Evolutionary conservation across 2,797 vertebrate genomes (phyloP), one percentile per base, ranked within the genome.

Genomic region (Coilia nasus): DNA sequence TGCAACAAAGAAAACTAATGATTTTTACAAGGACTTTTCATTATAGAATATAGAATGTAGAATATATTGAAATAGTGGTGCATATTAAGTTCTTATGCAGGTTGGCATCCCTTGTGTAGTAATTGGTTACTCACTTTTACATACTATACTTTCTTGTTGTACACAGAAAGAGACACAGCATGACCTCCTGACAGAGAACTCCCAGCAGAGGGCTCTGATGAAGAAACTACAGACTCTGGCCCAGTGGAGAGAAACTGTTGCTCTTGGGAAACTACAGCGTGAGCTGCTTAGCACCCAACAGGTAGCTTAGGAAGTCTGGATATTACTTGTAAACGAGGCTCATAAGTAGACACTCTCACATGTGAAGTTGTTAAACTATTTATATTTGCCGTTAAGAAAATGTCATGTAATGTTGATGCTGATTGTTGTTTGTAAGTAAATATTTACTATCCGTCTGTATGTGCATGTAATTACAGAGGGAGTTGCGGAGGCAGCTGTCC

Each of bases 201-300:
- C 25, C 44, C 86, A 85, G 56, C 89, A 96, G 88, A 86, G 85
- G 0, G 78, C 91, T 50, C 87, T 96, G 86, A 83, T 95, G 60
- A 85, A 91, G 88, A 94, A 96, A 84, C 81, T 92, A 78, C 95
- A 91, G 91, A 90, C 91, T 82, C 89, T 96, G 87, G 91, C 85
- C 59, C 47, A 28, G 57, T 96, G 96, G 95, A 95, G 92, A 87
- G 87, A 93, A 90, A 93, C 88, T 3, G 84, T 85, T 62, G 88
- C 89, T 71, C 93, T 94, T 87, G 89, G 91, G 17, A 90, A 87
- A 47, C 89, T 95, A 83, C 91, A 88, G 78, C 86, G 88, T 54
- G 92, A 90, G 88, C 89, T 96, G 83, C 92, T 92, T 86, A 92
- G 90, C 25, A 88, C 91, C 59, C 92, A 95, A 92, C 93, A 96